Conservation (phyloP, 2,888 invertebrate genomes). For the Tenthredo amoena region DNA sequence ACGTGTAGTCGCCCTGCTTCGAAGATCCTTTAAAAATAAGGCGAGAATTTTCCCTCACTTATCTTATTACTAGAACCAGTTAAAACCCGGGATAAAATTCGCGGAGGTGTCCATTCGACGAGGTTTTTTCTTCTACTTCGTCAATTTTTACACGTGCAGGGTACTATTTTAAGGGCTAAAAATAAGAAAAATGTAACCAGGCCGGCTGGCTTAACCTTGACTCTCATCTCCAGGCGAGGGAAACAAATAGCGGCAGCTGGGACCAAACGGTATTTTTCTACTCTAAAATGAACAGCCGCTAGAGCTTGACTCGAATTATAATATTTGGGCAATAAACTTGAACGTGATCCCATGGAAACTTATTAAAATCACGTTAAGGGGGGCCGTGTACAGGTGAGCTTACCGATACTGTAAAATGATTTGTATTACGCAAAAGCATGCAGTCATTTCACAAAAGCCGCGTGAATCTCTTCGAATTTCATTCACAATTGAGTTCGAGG, state of each 20-base stretch:
- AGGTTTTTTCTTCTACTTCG: not conserved
- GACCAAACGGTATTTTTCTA: conserved; percentile 23
- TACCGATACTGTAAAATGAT: not conserved
- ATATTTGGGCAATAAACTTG: not conserved
- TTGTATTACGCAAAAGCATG: not conserved
- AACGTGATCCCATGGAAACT: not conserved
- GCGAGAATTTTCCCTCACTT: not conserved
- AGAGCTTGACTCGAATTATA: not conserved
- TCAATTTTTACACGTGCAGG: not conserved
- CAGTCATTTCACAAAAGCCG: too few species aligned
- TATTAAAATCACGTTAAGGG: not conserved
- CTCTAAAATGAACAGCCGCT: not conserved
- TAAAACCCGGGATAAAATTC: not conserved
- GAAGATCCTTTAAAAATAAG: conserved; percentile 81
- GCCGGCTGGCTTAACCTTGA: conserved; percentile 10
- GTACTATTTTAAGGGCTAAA: conserved; percentile 1
- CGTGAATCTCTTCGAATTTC: too few species aligned
- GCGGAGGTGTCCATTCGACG: not conserved
- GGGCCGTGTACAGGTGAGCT: too few species aligned
- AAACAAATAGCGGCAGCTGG: conserved; percentile 38
- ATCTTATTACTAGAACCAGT: not conserved
- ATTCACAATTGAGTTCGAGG: too few species aligned
- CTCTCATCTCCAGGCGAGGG: not conserved
- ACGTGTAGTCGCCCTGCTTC: conserved; percentile 82
- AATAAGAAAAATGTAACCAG: not conserved